phyloP scores from a whole-genome alignment of 2,797 vertebrate species.

The Typhlichthys eigenmanni region DNA sequence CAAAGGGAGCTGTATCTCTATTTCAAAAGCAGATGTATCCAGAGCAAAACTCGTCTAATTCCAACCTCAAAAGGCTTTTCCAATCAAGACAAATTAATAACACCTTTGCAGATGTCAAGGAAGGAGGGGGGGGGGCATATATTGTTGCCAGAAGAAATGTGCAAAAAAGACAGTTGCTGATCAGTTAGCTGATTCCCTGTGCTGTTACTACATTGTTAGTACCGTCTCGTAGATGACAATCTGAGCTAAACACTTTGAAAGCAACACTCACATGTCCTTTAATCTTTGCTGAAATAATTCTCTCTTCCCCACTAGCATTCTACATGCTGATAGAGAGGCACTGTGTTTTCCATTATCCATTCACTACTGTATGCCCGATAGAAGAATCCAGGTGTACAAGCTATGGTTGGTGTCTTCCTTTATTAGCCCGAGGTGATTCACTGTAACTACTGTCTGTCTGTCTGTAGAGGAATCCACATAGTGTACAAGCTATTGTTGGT shows the following conservation, averaged over 20 bases:
- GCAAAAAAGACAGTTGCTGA: slow-evolving; percentile 32
- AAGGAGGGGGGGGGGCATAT: slow-evolving; percentile 3
- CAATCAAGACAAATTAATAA: slow-evolving; percentile 8
- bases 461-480: too few relatives aligned
- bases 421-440: slow-evolving; percentile 44
- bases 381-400: slow-evolving; percentile 32
- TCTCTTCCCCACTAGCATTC: slow-evolving; percentile 27
- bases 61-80: not conserved
- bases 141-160: slow-evolving; percentile 23
- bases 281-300: slow-evolving; percentile 30
- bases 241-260: not conserved
- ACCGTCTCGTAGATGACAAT: slow-evolving; percentile 4
- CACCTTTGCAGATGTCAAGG: slow-evolving; percentile 8
- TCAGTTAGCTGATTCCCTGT: slow-evolving; percentile 19
- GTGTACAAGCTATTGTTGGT: slow-evolving; percentile 21
- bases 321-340: slow-evolving; percentile 19
- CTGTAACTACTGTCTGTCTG: not conserved
- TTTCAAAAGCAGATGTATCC: not conserved
- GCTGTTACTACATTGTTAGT: slow-evolving; percentile 14
- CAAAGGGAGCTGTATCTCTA: too few relatives aligned
- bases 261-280: slow-evolving; percentile 21
- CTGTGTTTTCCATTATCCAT: slow-evolving; percentile 23
- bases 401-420: slow-evolving; percentile 35
- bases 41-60: not conserved
- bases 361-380: slow-evolving; percentile 15